Percentiles rank a stretch among this genome's conserved stretches.
These are phyloP conservation scores for Amaurobius ferox DNA, from an alignment of 2,888 invertebrate genomes.

Conservation along the genomic window DNA sequence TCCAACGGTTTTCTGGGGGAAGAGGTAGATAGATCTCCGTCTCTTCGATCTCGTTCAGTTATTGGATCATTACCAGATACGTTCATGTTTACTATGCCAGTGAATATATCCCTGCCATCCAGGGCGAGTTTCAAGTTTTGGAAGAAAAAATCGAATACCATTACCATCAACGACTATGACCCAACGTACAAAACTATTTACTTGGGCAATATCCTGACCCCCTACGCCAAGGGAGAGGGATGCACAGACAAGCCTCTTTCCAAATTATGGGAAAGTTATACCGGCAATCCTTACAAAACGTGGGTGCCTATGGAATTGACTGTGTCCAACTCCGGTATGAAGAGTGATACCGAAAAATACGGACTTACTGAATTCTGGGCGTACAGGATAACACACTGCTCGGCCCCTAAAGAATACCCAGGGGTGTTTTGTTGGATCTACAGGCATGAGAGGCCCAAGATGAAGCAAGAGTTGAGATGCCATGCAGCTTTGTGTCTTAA, in stretches of 20 bases:
- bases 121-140: constrained; percentile 56
- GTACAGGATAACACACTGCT: constrained; percentile 95
- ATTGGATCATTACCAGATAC: not conserved
- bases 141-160: constrained; percentile 76
- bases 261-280: constrained; percentile 96
- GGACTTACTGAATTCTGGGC: constrained; percentile 99
- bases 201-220: constrained; percentile 97
- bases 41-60: not conserved
- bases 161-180: constrained; percentile 95
- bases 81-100: constrained; percentile 58
- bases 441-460: constrained; percentile 89
- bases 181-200: constrained; percentile 97
- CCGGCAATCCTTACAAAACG: constrained; percentile 26
- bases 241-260: constrained; percentile 93
- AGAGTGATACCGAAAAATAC: constrained; percentile 96
- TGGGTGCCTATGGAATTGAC: constrained; percentile 96
- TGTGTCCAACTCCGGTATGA: constrained; percentile 93
- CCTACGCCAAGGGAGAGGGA: constrained; percentile 93
- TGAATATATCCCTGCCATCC: constrained; percentile 52
- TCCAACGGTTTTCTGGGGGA: constrained; percentile 1
- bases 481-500: constrained; percentile 97
- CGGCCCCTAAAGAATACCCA: constrained; percentile 94
- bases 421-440: constrained; percentile 83
- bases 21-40: not conserved
- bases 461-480: constrained; percentile 97